Evolutionary conservation across 2,797 vertebrate genomes (phyloP), one percentile per base, ranked within the genome.

Genomic region (Ctenopoma kingsleyae): DNA sequence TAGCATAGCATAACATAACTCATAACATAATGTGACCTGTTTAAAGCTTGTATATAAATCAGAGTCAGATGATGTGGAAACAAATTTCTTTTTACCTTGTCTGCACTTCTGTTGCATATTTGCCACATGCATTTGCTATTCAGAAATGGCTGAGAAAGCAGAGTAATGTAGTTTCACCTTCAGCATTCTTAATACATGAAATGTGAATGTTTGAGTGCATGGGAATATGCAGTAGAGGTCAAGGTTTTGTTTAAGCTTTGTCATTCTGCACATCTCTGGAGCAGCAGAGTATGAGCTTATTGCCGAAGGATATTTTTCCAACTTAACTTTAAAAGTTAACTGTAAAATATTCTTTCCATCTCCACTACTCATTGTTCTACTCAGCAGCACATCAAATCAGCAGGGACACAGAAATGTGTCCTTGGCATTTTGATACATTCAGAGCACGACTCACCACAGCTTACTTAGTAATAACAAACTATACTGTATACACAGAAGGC

Each of bases 231-330:
- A 11, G 25, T 1, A 52, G 57, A 75, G 66, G 66, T 74, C 74
- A 64, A 10, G 16, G 19, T 62, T 51, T 63, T 62, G 32, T 66
- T 62, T 19, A 47, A 57, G 48, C 23, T 22, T 41, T 62, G 25
- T 73, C 23, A 20, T 15, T 55, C 49, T 27, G 25, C 56, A 44
- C 53, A 40, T 68, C 23, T 68, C 65, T 52, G 30, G 43, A 67
- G 38, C 67, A 40, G 46, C 19, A 38, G 48, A 52, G 12, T 54
- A 36, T 16, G 27, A 4, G 1, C 36, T 73, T 40, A 67, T 30
- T 8, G n/a, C 80, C 11, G 4, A 51, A n/a, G 62, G 71, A 65
- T 80, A 47, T 82, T 82, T 74, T 76, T 80, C 36, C 10, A 50
- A 53, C 62, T 63, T 49, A 20, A 74, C 41, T 51, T 1, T 1